Evolutionary conservation across 2,113 vertebrate genomes (phyloP).

Genomic region (Nansenia antarctica): DNA sequence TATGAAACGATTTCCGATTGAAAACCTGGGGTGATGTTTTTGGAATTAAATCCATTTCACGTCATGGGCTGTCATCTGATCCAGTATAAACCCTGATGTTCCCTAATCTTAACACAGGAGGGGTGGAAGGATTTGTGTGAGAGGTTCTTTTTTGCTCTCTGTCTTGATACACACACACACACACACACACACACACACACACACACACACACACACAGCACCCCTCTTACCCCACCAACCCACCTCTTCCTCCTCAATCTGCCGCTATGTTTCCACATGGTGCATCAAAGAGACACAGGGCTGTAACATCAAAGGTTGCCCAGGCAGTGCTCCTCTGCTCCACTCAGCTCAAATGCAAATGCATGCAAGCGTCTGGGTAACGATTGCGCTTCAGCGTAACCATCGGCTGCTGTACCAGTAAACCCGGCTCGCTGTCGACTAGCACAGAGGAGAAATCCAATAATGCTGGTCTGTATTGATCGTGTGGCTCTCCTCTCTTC

Average conservation of each 20-base stretch:
- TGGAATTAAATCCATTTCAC: conserved; percentile 55
- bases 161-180: conserved; percentile 30
- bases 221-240: conserved; percentile 34
- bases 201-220: neutral
- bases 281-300: conserved; percentile 62
- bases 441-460: conserved; percentile 49
- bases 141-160: conserved; percentile 25
- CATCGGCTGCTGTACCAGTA: conserved; percentile 18
- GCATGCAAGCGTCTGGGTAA: conserved; percentile 43
- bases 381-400: conserved; percentile 31
- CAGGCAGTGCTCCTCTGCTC: conserved; percentile 45
- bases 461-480: conserved; percentile 38
- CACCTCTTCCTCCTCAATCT: neutral
- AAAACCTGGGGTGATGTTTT: too few relatives aligned
- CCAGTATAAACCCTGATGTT: conserved; percentile 28
- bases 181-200: neutral
- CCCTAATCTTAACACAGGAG: conserved; percentile 48
- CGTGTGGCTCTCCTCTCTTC: conserved; percentile 18
- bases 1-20: too few relatives aligned
- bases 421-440: neutral
- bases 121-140: neutral
- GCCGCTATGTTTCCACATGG: conserved; percentile 46
- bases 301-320: conserved; percentile 61
- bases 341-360: conserved; percentile 56
- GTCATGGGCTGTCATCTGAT: conserved; percentile 51